Base-by-base conservation (phyloP, 1,140 invertebrate species). In the Samia ricini region DNA sequence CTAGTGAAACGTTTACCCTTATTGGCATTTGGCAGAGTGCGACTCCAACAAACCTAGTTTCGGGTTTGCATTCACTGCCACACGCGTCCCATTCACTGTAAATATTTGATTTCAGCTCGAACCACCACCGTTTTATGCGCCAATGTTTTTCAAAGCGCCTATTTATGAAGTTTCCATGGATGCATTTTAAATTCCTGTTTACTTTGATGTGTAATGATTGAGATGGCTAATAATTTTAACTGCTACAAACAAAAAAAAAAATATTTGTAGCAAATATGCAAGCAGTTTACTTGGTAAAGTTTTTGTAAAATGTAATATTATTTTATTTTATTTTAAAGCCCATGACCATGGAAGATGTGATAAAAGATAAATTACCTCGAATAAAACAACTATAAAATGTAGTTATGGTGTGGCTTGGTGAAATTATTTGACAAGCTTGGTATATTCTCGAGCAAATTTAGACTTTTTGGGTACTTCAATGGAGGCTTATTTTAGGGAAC, bases 61-160 rank as follows among this genome's bases (percentile, higher is more conserved):
- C 33, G 36, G 20, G 18, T 12, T 56, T 56, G 55, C 55, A 56
- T 12, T 19, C 55, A 19, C 24, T 1, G 55, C 10, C 22, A 42
- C 24, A 10, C 15, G 12, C 24, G 26, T 15, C 21, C 10, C 18
- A 20, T 10, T 18, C 63, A 33, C 54, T 15, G 52, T 60, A 60
- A 65, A 65, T 65, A 65, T 65, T 65, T 65, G 63, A 65, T 57
- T 63, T 68, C 49, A 21, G 3, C 57, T 60, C 61, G 51, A 60
- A 49, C 58, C 56, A 36, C 8, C 33, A 12, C 23, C 50, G 20
- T 60, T 56, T 57, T 50, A 50, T 21, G 26, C 26, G 10, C 21
- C 60, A 20, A 58, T 59, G 56, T 62, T 66, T 63, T 62, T 57
- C 52, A 64, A 60, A 66, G 29, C 36, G 23, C 22, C 5, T 24